A percentile compares a stretch with the other conserved stretches of the same genome.
phyloP scores from a whole-genome alignment of 2,797 vertebrate species.

The Crocodylus rhombifer region DNA sequence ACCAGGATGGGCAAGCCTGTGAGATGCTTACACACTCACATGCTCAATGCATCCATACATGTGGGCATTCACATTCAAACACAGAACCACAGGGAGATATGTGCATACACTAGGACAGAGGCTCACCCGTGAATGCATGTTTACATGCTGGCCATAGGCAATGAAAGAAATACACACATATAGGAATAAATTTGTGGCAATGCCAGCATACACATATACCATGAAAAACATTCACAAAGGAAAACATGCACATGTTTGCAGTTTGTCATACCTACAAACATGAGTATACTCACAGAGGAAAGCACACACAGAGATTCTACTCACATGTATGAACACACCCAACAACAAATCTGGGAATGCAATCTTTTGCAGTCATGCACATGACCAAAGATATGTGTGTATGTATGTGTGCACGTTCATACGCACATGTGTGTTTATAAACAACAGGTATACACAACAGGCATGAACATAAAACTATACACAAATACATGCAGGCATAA shows the following conservation, averaged over 20 bases:
- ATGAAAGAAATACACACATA: neutral
- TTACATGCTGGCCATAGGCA: neutral
- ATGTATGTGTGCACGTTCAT: too few species aligned
- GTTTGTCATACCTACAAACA: rapidly evolving
- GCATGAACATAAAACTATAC: neutral
- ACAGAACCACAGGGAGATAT: too few species aligned
- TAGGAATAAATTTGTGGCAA: neutral
- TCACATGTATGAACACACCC: neutral
- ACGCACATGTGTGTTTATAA: too few species aligned
- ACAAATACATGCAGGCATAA: neutral
- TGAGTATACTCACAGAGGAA: neutral
- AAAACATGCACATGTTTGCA: neutral
- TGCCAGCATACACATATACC: neutral
- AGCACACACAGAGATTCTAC: rapidly evolving
- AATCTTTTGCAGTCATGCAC: conserved; percentile 26
- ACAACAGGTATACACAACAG: neutral
- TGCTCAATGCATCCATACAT: neutral
- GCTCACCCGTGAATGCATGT: neutral
- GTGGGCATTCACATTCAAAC: neutral
- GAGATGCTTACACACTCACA: conserved; percentile 50
- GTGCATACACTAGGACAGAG: neutral
- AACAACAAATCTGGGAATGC: neutral
- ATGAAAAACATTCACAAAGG: neutral
- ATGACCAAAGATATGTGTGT: neutral
- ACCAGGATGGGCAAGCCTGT: conserved; percentile 41